Evolutionary conservation across 2,113 vertebrate genomes (phyloP).

Genomic region (Emydocephalus ijimae): DNA sequence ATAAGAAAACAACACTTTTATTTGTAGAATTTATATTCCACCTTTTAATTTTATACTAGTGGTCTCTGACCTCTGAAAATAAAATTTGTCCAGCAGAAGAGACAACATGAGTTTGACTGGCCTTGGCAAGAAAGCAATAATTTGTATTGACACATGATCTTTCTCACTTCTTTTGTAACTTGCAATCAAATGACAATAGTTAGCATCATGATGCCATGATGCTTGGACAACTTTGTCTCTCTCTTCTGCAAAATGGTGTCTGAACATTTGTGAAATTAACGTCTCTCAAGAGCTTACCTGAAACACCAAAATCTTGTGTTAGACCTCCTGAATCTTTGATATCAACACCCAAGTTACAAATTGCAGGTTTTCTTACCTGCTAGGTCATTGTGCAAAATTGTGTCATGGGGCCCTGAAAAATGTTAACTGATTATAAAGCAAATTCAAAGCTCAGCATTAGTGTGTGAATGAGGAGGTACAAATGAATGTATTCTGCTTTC

Average conservation of each 20-base stretch:
- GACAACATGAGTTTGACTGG: background rate
- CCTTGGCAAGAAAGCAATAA: background rate
- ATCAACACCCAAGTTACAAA: background rate
- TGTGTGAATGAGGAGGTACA: background rate
- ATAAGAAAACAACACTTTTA: background rate
- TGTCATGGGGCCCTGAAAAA: background rate
- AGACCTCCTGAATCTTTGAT: background rate
- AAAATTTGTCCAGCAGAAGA: background rate
- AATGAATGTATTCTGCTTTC: background rate
- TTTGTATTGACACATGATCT: background rate
- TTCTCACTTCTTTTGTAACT: background rate
- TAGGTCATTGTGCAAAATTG: background rate
- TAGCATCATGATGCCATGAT: background rate
- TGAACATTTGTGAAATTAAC: background rate
- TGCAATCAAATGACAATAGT: background rate
- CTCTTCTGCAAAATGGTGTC: background rate
- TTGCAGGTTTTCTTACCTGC: background rate
- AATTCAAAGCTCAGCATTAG: background rate
- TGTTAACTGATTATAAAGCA: background rate
- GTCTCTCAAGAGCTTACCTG: background rate
- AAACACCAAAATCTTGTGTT: background rate
- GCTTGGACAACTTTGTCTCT: background rate
- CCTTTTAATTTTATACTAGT: background rate
- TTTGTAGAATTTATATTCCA: background rate
- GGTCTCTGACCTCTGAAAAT: background rate